A percentile compares a stretch with the other conserved stretches of the same genome.
phyloP scores from a whole-genome alignment of 92 coral and sea anemone genomes.

The Montipora capitata region DNA sequence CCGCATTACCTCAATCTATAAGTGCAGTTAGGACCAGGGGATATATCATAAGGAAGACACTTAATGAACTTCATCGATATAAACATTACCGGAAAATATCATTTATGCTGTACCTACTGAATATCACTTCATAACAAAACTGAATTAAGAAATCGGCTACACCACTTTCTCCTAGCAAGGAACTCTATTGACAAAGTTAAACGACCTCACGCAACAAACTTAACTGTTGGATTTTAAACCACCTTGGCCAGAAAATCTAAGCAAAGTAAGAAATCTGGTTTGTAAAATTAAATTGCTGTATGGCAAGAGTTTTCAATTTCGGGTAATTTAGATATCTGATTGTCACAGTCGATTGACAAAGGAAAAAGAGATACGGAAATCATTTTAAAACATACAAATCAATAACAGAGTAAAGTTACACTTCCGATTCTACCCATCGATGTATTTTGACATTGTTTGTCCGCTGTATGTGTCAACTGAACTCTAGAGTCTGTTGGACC shows the following conservation, averaged over 20 bases:
- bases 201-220: neutral
- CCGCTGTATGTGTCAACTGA: neutral
- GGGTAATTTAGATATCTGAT: conserved; percentile 53
- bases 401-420: conserved; percentile 44
- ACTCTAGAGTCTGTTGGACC: conserved; percentile 17
- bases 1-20: conserved; percentile 2
- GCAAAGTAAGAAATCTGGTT: neutral
- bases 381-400: conserved; percentile 49
- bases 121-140: neutral
- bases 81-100: conserved; percentile 49
- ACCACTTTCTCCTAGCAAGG: neutral
- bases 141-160: too few relatives aligned
- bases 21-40: neutral
- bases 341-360: conserved; percentile 41
- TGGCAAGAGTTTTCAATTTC: conserved; percentile 43
- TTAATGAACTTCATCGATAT: conserved; percentile 35
- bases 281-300: conserved; percentile 12
- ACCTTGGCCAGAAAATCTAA: neutral
- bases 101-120: conserved; percentile 14
- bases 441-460: conserved; percentile 23
- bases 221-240: neutral
- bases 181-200: neutral
- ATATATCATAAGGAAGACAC: conserved; percentile 26
- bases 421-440: conserved; percentile 30
- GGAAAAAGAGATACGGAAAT: conserved; percentile 44